Evolutionary conservation across 2,888 invertebrate genomes (phyloP).

Genomic region (Lasius fuliginosus): DNA sequence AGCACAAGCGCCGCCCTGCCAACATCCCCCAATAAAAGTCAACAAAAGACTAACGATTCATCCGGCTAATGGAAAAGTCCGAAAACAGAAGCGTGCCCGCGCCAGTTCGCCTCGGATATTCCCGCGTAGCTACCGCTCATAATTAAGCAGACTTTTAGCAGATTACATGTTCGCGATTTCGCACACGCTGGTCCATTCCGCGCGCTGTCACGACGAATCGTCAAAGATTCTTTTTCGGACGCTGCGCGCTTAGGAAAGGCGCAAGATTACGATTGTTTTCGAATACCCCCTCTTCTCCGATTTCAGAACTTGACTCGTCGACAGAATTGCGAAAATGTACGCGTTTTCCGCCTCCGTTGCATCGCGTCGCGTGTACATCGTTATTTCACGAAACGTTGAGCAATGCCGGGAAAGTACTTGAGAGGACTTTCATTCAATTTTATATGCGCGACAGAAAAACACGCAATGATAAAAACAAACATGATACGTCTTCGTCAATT

Average conservation of each 20-base stretch:
- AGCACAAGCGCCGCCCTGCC: conserved; percentile 67
- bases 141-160: conserved; percentile 86
- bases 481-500: conserved; percentile 45
- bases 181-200: conserved; percentile 54
- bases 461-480: conserved; percentile 21
- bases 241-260: not conserved
- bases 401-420: conserved; percentile 18
- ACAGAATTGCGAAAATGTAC: conserved; percentile 4
- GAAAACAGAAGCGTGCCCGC: conserved; percentile 83
- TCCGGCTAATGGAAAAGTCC: conserved; percentile 87
- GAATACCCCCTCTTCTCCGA: not conserved
- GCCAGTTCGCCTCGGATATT: conserved; percentile 56
- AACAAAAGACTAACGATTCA: conserved; percentile 87
- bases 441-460: not conserved
- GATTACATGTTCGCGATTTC: conserved; percentile 83
- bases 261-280: conserved; percentile 51
- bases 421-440: not conserved
- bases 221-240: conserved; percentile 62
- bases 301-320: not conserved
- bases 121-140: conserved; percentile 81
- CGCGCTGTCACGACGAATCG: conserved; percentile 59
- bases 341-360: conserved; percentile 19
- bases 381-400: conserved; percentile 44
- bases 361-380: conserved; percentile 5
- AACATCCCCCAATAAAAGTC: conserved; percentile 86